Evolutionary conservation across 2,888 invertebrate genomes (phyloP).

Genomic region (Nemapogon koenigi): DNA sequence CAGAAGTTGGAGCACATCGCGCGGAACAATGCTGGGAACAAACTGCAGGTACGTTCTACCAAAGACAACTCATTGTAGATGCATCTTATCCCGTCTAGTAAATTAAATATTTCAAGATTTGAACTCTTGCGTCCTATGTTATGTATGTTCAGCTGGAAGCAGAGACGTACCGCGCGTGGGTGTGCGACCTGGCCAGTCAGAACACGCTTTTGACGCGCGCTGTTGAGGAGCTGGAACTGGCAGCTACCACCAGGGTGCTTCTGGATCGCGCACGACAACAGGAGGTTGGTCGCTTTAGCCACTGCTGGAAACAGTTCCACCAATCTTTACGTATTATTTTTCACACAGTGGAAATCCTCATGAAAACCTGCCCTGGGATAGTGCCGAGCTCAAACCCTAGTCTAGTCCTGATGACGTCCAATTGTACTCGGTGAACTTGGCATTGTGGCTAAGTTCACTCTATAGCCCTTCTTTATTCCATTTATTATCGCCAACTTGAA

Average conservation of each 20-base stretch:
- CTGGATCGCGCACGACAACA: conserved; percentile 34
- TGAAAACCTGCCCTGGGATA: no score
- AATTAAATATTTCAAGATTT: no score
- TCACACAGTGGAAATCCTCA: background rate
- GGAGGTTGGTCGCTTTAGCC: conserved; percentile 43
- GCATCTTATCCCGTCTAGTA: no score
- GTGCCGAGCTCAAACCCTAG: no score
- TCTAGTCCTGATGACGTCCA: no score
- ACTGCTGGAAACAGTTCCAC: background rate
- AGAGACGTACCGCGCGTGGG: conserved; percentile 69
- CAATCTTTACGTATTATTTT: background rate
- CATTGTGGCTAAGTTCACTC: no score
- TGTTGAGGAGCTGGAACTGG: conserved; percentile 71
- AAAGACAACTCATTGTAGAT: no score
- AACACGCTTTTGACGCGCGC: conserved; percentile 71
- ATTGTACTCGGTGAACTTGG: no score
- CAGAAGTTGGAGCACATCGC: conserved; percentile 66
- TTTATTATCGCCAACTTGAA: no score
- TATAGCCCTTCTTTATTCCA: no score
- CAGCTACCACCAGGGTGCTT: conserved; percentile 66
- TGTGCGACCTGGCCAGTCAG: conserved; percentile 71
- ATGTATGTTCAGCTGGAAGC: conserved; percentile 72
- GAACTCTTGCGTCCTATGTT: no score
- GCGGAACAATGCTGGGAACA: conserved; percentile 31
- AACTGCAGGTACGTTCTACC: conserved; percentile 28